Percentiles rank a stretch among this genome's conserved stretches.
Evolutionary conservation across 1,140 invertebrate species (phyloP).

Genomic region (Drosophila obscura): DNA sequence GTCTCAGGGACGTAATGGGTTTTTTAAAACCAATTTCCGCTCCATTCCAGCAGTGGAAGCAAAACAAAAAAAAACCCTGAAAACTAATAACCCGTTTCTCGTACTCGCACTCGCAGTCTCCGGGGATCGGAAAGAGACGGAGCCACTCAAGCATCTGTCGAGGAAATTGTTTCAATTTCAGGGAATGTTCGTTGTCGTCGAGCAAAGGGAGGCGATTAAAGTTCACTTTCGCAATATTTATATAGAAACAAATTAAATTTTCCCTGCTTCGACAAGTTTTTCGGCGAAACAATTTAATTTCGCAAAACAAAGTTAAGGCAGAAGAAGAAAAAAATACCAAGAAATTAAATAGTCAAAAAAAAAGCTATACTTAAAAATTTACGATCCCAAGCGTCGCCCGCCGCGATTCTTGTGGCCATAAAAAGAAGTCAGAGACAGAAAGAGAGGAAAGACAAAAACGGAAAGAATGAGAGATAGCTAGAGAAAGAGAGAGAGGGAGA

Average conservation of each 20-base stretch:
- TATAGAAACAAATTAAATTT: constrained; percentile 81
- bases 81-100: constrained; percentile 77
- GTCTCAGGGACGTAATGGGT: constrained; percentile 66
- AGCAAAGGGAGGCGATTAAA: constrained; percentile 66
- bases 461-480: neutral
- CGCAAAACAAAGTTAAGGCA: constrained; percentile 62
- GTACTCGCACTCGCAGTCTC: constrained; percentile 6
- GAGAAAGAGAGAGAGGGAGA: neutral
- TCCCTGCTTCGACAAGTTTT: constrained; percentile 71
- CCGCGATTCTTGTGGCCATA: constrained; percentile 59
- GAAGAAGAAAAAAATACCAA: constrained; percentile 19
- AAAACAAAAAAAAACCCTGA: constrained; percentile 54
- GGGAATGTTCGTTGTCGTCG: constrained; percentile 58
- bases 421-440: constrained; percentile 34
- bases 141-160: constrained; percentile 56
- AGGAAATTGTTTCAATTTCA: constrained; percentile 81
- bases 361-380: constrained; percentile 79
- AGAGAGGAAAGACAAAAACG: neutral
- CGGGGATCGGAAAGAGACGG: constrained; percentile 9
- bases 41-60: constrained; percentile 34
- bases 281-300: constrained; percentile 77
- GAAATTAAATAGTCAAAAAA: constrained; percentile 54
- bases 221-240: constrained; percentile 81
- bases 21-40: constrained; percentile 81
- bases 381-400: constrained; percentile 48